Conservation (phyloP, 2,888 invertebrate genomes). For the Tryphoninae sp. region DNA sequence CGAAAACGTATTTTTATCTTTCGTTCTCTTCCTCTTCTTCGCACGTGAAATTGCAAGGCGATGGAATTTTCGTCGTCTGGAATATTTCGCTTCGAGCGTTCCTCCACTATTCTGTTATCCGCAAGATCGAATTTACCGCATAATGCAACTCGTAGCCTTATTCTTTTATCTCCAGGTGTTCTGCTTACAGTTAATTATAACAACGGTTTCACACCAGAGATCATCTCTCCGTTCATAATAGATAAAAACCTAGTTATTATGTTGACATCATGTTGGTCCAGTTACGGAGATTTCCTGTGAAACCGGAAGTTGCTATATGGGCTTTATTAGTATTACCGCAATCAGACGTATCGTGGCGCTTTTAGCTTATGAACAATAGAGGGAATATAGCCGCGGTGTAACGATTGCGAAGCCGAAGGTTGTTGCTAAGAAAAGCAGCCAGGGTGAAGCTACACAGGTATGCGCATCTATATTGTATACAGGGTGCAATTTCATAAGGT, state of each 20-base stretch:
- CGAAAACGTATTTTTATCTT: conserved; percentile 57
- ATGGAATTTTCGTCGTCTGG: conserved; percentile 34
- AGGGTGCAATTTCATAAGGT: too few species aligned
- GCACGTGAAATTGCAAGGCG: conserved; percentile 35
- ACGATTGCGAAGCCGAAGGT: conserved; percentile 48
- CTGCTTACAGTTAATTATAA: background rate
- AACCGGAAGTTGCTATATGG: conserved; percentile 46
- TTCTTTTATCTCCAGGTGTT: background rate
- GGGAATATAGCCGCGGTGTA: background rate
- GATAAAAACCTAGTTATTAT: conserved; percentile 8
- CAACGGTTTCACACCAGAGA: background rate
- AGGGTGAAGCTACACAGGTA: conserved; percentile 1
- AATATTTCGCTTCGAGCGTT: conserved; percentile 20
- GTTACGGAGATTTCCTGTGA: conserved; percentile 39
- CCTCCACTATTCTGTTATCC: background rate
- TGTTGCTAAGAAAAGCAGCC: conserved; percentile 16
- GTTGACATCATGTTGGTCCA: conserved; percentile 33
- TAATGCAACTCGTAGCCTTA: background rate
- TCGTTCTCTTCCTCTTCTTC: background rate
- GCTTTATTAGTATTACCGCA: conserved; percentile 43
- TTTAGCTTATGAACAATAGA: background rate
- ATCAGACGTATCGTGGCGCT: conserved; percentile 16
- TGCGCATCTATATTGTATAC: background rate
- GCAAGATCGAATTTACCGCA: background rate
- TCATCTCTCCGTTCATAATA: background rate